These are phyloP conservation scores for Etheostoma nigrum DNA, from an alignment of 2,797 vertebrate species.

Conservation along the genomic window DNA sequence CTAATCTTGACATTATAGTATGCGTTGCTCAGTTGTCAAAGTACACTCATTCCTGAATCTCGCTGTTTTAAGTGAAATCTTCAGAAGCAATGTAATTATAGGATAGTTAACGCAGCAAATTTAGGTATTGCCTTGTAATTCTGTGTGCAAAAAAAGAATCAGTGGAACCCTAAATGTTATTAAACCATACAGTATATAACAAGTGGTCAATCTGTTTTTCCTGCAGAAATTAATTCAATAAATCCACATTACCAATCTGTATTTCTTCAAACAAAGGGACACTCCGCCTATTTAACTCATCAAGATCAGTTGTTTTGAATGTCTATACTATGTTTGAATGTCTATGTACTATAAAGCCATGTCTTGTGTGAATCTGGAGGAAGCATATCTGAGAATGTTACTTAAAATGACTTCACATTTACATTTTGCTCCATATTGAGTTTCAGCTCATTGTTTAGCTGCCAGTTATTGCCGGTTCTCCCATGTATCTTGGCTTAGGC, in stretches of 20 bases:
- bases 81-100: not conserved
- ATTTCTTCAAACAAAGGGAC: not conserved
- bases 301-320: no score
- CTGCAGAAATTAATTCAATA: not conserved
- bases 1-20: not conserved
- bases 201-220: not conserved
- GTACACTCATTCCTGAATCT: not conserved
- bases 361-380: no score
- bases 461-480: not conserved
- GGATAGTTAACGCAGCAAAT: not conserved
- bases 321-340: no score
- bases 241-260: not conserved
- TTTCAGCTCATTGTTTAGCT: not conserved
- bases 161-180: not conserved
- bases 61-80: not conserved
- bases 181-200: not conserved
- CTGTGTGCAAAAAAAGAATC: not conserved
- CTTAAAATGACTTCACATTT: no score
- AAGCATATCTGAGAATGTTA: no score
- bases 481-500: no score
- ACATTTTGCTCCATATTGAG: no score
- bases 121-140: not conserved
- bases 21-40: not conserved
- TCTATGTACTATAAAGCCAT: no score
- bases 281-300: no score